These are phyloP conservation scores for Notarius quadriscutis DNA, from an alignment of 2,113 vertebrate species.

Conservation along the genomic window DNA sequence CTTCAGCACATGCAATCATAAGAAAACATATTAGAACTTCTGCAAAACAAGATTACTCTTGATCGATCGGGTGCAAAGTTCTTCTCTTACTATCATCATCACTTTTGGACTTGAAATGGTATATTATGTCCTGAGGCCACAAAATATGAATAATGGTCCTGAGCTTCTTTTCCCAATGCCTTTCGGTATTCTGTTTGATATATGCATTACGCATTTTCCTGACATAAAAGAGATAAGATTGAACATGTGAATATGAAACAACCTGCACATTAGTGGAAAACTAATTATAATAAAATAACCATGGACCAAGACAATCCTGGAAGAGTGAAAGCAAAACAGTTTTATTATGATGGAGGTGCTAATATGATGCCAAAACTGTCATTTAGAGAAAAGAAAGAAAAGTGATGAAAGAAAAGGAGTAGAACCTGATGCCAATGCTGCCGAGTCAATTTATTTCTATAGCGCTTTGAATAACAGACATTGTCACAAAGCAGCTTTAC, in stretches of 20 bases:
- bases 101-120: constrained; percentile 43
- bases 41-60: constrained; percentile 51
- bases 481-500: no score
- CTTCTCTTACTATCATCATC: constrained; percentile 45
- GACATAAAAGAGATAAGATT: constrained; percentile 29
- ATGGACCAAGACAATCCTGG: constrained; percentile 5
- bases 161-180: constrained; percentile 36
- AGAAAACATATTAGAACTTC: constrained; percentile 51
- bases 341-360: constrained; percentile 2
- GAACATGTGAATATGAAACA: constrained; percentile 29
- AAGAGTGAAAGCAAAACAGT: neutral
- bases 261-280: constrained; percentile 15
- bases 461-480: no score
- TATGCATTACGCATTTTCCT: constrained; percentile 27
- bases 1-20: constrained; percentile 51
- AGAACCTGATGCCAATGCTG: neutral
- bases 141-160: constrained; percentile 51
- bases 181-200: constrained; percentile 39
- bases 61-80: constrained; percentile 51
- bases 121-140: constrained; percentile 50
- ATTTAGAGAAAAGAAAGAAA: neutral
- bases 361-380: neutral
- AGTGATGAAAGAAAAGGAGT: neutral
- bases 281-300: constrained; percentile 31
- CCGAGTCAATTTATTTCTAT: no score